Evolutionary conservation across 1,140 invertebrate genomes (phyloP).

Genomic region (Drosophila dunni): DNA sequence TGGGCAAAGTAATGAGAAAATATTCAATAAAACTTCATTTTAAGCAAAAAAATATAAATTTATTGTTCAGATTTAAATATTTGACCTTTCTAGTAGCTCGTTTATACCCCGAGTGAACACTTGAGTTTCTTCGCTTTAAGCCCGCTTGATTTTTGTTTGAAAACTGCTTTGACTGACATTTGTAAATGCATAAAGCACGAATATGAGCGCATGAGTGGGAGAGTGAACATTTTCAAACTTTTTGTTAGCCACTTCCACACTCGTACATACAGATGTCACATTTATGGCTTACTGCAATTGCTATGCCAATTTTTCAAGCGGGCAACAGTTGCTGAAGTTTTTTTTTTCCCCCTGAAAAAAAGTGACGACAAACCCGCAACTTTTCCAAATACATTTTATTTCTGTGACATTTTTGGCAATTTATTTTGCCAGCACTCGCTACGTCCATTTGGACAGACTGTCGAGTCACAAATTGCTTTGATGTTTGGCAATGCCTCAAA

Average conservation of each 20-base stretch:
- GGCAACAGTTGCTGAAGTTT: slow-evolving; percentile 20
- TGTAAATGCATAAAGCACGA: slow-evolving; percentile 28
- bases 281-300: slow-evolving; percentile 44
- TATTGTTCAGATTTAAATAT: no score
- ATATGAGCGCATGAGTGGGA: slow-evolving; percentile 4
- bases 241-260: slow-evolving; percentile 19
- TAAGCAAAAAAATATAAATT: no score
- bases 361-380: slow-evolving; percentile 3
- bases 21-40: no score
- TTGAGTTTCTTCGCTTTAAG: background rate
- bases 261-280: slow-evolving; percentile 14
- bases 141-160: background rate
- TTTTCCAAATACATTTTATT: slow-evolving; percentile 53
- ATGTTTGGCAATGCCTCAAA: slow-evolving; percentile 77
- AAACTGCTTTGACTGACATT: slow-evolving; percentile 18
- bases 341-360: background rate
- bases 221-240: slow-evolving; percentile 6
- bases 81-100: background rate
- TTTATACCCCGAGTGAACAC: background rate
- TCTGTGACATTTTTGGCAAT: slow-evolving; percentile 68
- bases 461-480: slow-evolving; percentile 68
- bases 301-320: slow-evolving; percentile 27
- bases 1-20: no score
- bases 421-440: slow-evolving; percentile 57
- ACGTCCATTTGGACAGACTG: slow-evolving; percentile 15